These are phyloP conservation scores for Trachelipus rathkii DNA, from an alignment of 1,140 invertebrate species.

Conservation along the genomic window DNA sequence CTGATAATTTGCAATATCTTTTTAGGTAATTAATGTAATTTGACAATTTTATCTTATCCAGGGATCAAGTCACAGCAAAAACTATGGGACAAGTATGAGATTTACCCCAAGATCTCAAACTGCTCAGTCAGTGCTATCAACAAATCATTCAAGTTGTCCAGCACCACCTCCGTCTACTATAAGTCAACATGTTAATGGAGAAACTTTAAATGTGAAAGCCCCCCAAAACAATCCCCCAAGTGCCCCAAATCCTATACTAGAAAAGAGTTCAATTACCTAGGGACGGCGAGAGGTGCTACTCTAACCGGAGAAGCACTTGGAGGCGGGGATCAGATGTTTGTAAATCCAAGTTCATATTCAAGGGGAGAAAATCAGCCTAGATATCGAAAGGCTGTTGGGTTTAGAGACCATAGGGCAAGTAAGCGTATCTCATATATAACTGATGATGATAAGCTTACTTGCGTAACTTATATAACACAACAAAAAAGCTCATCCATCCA, in stretches of 20 bases:
- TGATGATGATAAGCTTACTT: neutral
- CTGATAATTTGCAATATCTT: too few species aligned
- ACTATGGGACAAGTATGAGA: conserved; percentile 41
- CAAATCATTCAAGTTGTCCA: conserved; percentile 38
- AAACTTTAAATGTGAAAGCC: neutral
- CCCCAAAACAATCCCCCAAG: conserved; percentile 4
- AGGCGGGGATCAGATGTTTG: conserved; percentile 3
- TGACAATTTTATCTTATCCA: neutral
- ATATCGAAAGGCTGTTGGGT: neutral
- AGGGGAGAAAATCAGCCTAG: neutral
- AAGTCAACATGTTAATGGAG: conserved; percentile 35
- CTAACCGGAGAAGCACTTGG: conserved; percentile 30
- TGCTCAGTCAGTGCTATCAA: conserved; percentile 43
- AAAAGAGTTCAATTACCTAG: conserved; percentile 43
- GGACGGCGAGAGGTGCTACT: conserved; percentile 45
- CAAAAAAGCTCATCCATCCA: neutral
- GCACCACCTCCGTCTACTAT: conserved; percentile 36
- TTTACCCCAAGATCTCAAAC: conserved; percentile 42
- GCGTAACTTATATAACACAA: conserved; percentile 4
- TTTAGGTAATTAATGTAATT: too few species aligned
- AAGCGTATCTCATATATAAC: neutral
- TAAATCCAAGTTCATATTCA: neutral
- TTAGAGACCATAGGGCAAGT: neutral
- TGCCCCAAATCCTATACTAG: conserved; percentile 31
- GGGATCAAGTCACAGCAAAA: conserved; percentile 38